Conservation (phyloP, 2,113 vertebrate genomes). For the Embiotoca jacksoni region DNA sequence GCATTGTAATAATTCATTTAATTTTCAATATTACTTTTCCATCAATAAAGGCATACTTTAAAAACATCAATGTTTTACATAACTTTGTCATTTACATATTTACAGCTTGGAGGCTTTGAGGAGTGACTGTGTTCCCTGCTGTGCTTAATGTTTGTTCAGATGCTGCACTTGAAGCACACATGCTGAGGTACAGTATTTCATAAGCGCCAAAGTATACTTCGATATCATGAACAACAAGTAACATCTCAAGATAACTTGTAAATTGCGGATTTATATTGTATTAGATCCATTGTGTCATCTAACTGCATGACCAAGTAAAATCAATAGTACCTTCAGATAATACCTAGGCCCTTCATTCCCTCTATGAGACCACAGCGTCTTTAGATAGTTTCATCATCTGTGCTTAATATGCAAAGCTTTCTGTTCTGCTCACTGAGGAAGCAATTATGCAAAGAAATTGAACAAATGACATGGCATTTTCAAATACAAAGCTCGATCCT, state of each 20-base stretch:
- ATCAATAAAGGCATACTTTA: no score
- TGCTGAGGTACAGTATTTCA: neutral
- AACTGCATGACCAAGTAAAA: neutral
- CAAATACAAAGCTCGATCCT: neutral
- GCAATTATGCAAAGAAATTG: constrained; percentile 49
- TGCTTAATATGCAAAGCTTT: constrained; percentile 22
- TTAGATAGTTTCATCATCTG: constrained; percentile 9
- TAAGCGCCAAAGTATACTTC: no score
- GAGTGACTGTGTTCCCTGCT: neutral
- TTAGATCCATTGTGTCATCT: neutral
- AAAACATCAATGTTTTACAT: no score
- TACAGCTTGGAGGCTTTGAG: neutral
- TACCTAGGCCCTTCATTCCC: neutral
- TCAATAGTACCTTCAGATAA: neutral
- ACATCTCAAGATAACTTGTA: neutral
- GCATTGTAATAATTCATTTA: no score
- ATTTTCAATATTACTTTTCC: no score
- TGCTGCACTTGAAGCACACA: neutral
- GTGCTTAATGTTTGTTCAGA: neutral
- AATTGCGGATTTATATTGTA: neutral
- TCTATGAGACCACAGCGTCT: neutral
- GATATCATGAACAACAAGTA: no score
- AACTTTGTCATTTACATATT: no score
- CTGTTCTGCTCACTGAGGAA: constrained; percentile 37
- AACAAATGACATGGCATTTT: constrained; percentile 34